phyloP scores from a whole-genome alignment of 2,888 invertebrate species.

The Drosophila seclusa region DNA sequence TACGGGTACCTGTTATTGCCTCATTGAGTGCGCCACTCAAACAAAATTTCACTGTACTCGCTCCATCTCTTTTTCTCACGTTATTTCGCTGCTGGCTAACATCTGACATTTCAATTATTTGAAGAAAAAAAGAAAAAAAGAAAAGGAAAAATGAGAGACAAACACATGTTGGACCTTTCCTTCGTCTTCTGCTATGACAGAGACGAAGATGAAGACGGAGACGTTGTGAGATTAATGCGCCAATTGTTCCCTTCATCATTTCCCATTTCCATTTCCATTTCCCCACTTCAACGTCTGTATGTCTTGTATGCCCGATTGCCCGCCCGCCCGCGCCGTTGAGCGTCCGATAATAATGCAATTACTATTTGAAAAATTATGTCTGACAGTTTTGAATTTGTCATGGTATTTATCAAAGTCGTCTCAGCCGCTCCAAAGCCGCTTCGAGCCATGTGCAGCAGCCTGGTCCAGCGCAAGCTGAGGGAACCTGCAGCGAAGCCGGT shows the following conservation, averaged over 20 bases:
- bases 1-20: conserved; percentile 67
- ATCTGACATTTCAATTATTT: conserved; percentile 78
- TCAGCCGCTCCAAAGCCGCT: conserved; percentile 35
- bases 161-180: conserved; percentile 61
- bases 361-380: conserved; percentile 82
- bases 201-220: conserved; percentile 18
- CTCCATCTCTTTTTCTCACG: conserved; percentile 15
- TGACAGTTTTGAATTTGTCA: conserved; percentile 84
- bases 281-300: conserved; percentile 27
- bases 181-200: conserved; percentile 31
- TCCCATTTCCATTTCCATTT: conserved; percentile 61
- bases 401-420: conserved; percentile 83
- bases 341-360: conserved; percentile 82
- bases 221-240: conserved; percentile 80
- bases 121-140: conserved; percentile 13
- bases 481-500: conserved; percentile 10
- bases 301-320: background rate
- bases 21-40: conserved; percentile 68
- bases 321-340: conserved; percentile 34
- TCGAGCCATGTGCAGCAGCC: conserved; percentile 40
- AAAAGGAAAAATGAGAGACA: conserved; percentile 12
- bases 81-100: conserved; percentile 13
- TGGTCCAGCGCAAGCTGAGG: conserved; percentile 4
- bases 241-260: conserved; percentile 82
- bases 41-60: conserved; percentile 16